Conservation (phyloP, 2,888 invertebrate genomes). For the Pammene aurita region DNA sequence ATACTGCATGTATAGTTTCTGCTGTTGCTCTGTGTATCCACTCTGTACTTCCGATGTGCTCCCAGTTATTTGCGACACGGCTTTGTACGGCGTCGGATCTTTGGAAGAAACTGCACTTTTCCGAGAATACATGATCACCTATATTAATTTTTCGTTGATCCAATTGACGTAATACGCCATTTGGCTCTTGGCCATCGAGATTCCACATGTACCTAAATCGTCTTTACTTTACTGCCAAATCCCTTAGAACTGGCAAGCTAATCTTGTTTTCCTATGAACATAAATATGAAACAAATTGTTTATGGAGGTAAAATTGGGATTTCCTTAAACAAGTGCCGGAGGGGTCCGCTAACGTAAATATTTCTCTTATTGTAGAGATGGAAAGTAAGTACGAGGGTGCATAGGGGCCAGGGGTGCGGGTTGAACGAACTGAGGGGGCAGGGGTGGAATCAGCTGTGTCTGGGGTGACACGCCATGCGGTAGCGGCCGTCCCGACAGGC, state of each 20-base stretch:
- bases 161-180: constrained; percentile 42
- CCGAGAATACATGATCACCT: constrained; percentile 57
- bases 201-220: constrained; percentile 37
- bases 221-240: constrained; percentile 29
- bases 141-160: constrained; percentile 42
- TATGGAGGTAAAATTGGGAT: constrained; percentile 48
- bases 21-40: constrained; percentile 72
- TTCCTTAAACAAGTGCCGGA: constrained; percentile 48
- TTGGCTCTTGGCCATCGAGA: constrained; percentile 61
- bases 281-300: constrained; percentile 30
- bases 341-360: constrained; percentile 47
- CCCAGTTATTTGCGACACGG: constrained; percentile 47
- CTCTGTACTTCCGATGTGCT: constrained; percentile 53
- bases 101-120: constrained; percentile 57
- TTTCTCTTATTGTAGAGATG: constrained; percentile 55
- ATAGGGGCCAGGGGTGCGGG: constrained; percentile 61
- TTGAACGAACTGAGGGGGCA: constrained; percentile 72
- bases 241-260: constrained; percentile 13
- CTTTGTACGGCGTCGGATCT: constrained; percentile 56
- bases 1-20: constrained; percentile 70
- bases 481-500: constrained; percentile 78
- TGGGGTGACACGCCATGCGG: constrained; percentile 75
- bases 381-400: constrained; percentile 69
- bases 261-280: constrained; percentile 20
- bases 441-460: constrained; percentile 78